Evolutionary conservation across 2,888 invertebrate genomes (phyloP), one percentile per base, ranked within the genome.

Genomic region (Tinea semifulvella): DNA sequence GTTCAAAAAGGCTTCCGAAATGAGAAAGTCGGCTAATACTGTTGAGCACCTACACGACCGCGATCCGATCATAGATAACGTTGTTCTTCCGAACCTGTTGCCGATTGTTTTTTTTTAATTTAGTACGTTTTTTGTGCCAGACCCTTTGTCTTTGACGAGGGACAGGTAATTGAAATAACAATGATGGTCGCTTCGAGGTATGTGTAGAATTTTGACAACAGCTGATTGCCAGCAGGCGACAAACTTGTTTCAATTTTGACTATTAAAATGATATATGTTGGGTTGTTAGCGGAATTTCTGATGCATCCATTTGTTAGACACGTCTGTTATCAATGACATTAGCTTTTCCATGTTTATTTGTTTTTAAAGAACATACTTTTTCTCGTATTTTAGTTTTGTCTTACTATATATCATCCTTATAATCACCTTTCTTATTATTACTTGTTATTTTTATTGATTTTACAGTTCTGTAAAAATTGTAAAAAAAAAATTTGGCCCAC

Each of bases 1-100:
- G 2, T 36, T 36, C 36, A 59, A 64, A 66, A 63, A 66, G 53
- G 80, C 79, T 75, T 68, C 79, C 71, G 80, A 73, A 67, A 65
- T 19, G 57, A 52, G 58, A 65, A 64, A 67, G 66, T 60, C 66
- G 73, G 61, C 58, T 59, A 68, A 73, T 72, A 71, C 74, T 70
- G 70, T 68, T 66, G 69, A 72, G 65, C 64, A 63, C 74, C 74
- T 74, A 79, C 76, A 74, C 61, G 61, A 75, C 76, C 76, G 68
- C 69, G 80, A 79, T 80, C 69, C 76, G 75, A 79, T 80, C 80
- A 77, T 79, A 79, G 79, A 80, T 80, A 79, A 75, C 59, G 56
- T 58, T 55, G 57, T 62, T 66, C 64, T 61, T 53, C 58, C 60
- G 58, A 31, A 31, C 28, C 28, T 31, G 28, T 59, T 62, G 56